These are phyloP conservation scores for Vanacampus margaritifer DNA, from an alignment of 2,113 vertebrate genomes.

Conservation along the genomic window DNA sequence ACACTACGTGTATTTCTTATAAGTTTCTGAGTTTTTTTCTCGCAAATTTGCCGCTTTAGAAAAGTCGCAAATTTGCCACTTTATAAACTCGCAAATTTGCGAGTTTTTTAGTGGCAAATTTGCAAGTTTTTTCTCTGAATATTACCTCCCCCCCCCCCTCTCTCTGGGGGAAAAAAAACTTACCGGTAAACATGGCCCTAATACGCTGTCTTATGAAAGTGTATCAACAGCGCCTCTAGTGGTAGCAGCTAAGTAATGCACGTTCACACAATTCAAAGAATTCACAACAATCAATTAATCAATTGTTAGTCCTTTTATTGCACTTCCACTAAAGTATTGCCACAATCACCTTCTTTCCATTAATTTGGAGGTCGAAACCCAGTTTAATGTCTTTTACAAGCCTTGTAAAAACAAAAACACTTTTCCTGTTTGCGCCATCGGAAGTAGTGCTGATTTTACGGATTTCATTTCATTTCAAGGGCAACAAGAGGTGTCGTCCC, in stretches of 20 bases:
- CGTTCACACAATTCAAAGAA: neutral
- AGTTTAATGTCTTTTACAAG: neutral
- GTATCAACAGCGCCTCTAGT: neutral
- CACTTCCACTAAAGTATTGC: neutral
- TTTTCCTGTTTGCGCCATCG: neutral
- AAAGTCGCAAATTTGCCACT: too few species aligned
- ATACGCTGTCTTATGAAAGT: too few species aligned
- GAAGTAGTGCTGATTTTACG: conserved; percentile 10
- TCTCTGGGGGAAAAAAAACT: too few species aligned
- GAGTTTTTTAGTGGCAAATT: too few species aligned
- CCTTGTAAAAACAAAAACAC: neutral
- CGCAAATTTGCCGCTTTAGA: too few species aligned
- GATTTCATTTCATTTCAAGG: conserved; percentile 3
- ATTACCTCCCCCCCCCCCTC: too few species aligned
- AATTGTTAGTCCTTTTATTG: neutral
- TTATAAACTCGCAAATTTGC: too few species aligned
- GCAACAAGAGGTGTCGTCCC: conserved; percentile 6
- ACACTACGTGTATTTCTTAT: too few species aligned
- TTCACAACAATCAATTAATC: neutral
- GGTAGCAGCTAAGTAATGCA: neutral
- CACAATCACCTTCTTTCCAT: neutral
- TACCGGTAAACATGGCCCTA: too few species aligned
- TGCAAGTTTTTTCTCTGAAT: too few species aligned
- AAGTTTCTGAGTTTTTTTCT: too few species aligned
- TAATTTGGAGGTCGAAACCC: neutral